A percentile compares a stretch with the other conserved stretches of the same genome.
These are phyloP conservation scores for Ciona savignyi DNA, from an alignment of 23 tunicate genomes.

Conservation along the genomic window DNA sequence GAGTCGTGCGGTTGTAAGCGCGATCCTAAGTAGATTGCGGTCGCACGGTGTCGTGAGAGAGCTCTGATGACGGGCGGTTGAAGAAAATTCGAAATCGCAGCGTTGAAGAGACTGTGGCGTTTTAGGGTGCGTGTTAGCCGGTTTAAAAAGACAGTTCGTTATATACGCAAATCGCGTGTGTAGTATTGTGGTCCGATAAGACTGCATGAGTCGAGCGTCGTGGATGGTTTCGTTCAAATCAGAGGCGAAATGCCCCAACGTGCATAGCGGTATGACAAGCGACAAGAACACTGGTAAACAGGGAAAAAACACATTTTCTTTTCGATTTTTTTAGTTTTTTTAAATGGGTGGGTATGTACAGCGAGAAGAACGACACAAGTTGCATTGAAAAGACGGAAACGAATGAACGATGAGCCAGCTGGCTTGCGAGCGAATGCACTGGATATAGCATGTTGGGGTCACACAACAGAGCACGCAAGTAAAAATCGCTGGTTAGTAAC, in stretches of 20 bases:
- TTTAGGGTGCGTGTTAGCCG: too few species aligned
- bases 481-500: neutral
- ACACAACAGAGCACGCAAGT: neutral
- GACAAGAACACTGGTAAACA: conserved; percentile 8
- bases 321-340: too few species aligned
- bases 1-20: neutral
- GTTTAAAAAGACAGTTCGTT: too few species aligned
- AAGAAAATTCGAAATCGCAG: neutral
- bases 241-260: neutral
- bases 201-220: neutral
- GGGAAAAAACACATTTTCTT: neutral
- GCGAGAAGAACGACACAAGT: neutral
- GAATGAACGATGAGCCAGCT: neutral
- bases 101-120: too few species aligned
- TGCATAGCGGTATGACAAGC: conserved; percentile 12
- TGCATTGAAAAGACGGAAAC: neutral
- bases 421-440: neutral
- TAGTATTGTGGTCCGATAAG: neutral
- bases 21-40: neutral
- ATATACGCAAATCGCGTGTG: too few species aligned
- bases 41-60: neutral
- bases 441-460: neutral
- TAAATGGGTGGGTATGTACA: neutral
- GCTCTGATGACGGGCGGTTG: neutral
- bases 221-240: neutral